A percentile compares a stretch with the other conserved stretches of the same genome.
These are phyloP conservation scores for Buathra laborator DNA, from an alignment of 2,888 invertebrate species.

Conservation along the genomic window DNA sequence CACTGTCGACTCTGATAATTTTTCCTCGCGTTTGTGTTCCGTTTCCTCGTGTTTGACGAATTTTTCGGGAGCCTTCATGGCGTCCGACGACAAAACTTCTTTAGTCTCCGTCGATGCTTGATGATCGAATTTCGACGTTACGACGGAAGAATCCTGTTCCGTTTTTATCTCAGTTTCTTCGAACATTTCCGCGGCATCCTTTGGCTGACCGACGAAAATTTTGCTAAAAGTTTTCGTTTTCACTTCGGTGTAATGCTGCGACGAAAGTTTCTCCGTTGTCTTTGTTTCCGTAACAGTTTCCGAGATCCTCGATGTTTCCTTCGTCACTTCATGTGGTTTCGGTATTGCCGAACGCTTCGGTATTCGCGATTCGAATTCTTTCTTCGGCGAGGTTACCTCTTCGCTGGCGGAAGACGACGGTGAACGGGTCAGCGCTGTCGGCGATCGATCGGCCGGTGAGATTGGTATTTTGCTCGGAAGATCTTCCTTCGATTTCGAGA, in stretches of 20 bases:
- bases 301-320: slow-evolving; percentile 48
- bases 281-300: slow-evolving; percentile 75
- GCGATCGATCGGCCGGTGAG: slow-evolving; percentile 17
- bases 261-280: slow-evolving; percentile 75
- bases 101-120: slow-evolving; percentile 78
- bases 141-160: slow-evolving; percentile 62
- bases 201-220: slow-evolving; percentile 74
- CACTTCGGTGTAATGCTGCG: slow-evolving; percentile 76
- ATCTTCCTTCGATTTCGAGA: slow-evolving; percentile 44
- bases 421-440: neutral
- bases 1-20: slow-evolving; percentile 75
- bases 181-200: slow-evolving; percentile 75
- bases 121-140: slow-evolving; percentile 80
- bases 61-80: slow-evolving; percentile 76
- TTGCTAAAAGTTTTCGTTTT: slow-evolving; percentile 76
- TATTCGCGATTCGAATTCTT: slow-evolving; percentile 79
- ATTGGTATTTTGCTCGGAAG: slow-evolving; percentile 18
- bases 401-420: slow-evolving; percentile 22
- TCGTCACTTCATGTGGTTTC: slow-evolving; percentile 48
- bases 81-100: slow-evolving; percentile 79
- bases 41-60: slow-evolving; percentile 79
- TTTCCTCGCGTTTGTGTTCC: slow-evolving; percentile 77
- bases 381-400: slow-evolving; percentile 41
- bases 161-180: slow-evolving; percentile 71
- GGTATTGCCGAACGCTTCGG: slow-evolving; percentile 73